Percentiles rank a stretch among this genome's conserved stretches.
Evolutionary conservation across 1,140 invertebrate genomes (phyloP).

Genomic region (Mamestra configurata): DNA sequence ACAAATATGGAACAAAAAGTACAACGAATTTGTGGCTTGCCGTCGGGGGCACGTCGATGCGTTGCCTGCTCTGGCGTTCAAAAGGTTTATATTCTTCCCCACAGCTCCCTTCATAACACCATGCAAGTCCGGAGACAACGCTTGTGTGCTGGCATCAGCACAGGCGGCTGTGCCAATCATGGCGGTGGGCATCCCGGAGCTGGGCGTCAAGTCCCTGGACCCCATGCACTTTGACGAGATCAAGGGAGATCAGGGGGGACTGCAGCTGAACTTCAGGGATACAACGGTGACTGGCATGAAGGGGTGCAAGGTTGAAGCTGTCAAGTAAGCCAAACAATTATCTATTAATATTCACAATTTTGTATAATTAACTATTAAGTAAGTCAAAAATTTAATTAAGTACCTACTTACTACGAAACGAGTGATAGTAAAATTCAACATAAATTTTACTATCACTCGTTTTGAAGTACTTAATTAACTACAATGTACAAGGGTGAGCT

Average conservation of each 20-base stretch:
- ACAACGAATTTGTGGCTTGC: too few relatives aligned
- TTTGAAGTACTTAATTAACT: too few relatives aligned
- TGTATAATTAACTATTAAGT: too few relatives aligned
- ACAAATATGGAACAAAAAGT: too few relatives aligned
- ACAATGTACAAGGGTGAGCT: too few relatives aligned
- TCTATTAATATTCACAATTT: too few relatives aligned
- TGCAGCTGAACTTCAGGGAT: conserved; percentile 73
- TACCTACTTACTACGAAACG: too few relatives aligned
- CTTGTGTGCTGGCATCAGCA: conserved; percentile 67
- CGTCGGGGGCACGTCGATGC: too few relatives aligned
- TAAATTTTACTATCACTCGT: too few relatives aligned
- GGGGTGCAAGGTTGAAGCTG: conserved; percentile 63
- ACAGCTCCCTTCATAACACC: conserved; percentile 74
- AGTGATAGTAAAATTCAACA: too few relatives aligned
- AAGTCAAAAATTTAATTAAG: too few relatives aligned
- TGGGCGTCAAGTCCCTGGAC: conserved; percentile 71
- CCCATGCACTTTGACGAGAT: conserved; percentile 68
- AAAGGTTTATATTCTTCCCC: conserved; percentile 31
- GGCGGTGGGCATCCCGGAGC: conserved; percentile 66
- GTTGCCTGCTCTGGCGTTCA: too few relatives aligned
- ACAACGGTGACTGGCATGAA: conserved; percentile 70
- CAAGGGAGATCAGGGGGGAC: conserved; percentile 63
- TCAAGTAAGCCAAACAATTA: conserved; percentile 79
- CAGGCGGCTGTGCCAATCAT: conserved; percentile 66
- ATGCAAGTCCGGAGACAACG: conserved; percentile 68